phyloP scores from a whole-genome alignment of 2,113 vertebrate genomes.

The Calypte anna region DNA sequence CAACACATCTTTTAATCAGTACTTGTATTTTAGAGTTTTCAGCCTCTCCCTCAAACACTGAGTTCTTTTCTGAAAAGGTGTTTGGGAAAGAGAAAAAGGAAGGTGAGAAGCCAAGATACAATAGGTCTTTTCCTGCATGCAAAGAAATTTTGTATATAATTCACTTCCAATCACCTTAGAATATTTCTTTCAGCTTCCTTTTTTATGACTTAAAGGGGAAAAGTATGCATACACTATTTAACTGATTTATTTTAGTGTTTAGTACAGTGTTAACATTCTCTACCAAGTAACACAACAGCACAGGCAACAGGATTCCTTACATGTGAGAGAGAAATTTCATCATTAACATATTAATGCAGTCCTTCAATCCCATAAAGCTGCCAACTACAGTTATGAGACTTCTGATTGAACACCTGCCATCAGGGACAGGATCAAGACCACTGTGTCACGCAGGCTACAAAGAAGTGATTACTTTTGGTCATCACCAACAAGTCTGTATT shows the following conservation, averaged over 20 bases:
- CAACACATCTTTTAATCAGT: neutral
- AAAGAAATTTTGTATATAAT: neutral
- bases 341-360: neutral
- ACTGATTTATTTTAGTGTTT: slow-evolving; percentile 33
- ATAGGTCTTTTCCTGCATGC: neutral
- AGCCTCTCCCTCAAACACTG: slow-evolving; percentile 9
- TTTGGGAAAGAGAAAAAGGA: neutral
- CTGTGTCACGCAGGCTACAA: neutral
- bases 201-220: neutral
- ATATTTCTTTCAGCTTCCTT: slow-evolving; percentile 8
- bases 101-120: neutral
- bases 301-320: neutral
- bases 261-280: neutral
- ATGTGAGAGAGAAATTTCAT: neutral
- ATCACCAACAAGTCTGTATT: slow-evolving; percentile 45
- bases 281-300: slow-evolving; percentile 4
- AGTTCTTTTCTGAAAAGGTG: neutral
- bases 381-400: neutral
- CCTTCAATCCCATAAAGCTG: slow-evolving; percentile 14
- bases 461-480: slow-evolving; percentile 54
- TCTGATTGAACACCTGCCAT: neutral
- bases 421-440: slow-evolving; percentile 7
- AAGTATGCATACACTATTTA: neutral
- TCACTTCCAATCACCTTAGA: neutral
- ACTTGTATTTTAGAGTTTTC: slow-evolving; percentile 31